Percentiles rank a stretch among this genome's conserved stretches.
phyloP scores from a whole-genome alignment of 2,888 invertebrate genomes.

The Hirtodrosophila alboralis region DNA sequence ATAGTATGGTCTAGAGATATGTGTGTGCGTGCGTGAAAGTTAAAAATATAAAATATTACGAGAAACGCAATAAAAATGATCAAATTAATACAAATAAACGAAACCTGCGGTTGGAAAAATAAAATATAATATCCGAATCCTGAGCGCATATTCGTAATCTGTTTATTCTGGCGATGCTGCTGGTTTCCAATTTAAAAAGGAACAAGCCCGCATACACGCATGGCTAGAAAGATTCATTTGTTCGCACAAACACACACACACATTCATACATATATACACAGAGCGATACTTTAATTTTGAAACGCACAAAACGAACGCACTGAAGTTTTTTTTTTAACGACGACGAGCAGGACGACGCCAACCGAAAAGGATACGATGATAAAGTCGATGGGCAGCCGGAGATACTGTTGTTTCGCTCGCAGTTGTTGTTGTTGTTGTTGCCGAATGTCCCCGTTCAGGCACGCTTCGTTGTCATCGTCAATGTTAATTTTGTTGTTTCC shows the following conservation, averaged over 20 bases:
- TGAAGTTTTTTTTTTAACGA: slow-evolving; percentile 49
- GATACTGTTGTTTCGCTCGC: slow-evolving; percentile 63
- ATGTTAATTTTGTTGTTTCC: slow-evolving; percentile 78
- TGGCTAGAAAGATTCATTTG: slow-evolving; percentile 53
- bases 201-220: slow-evolving; percentile 27
- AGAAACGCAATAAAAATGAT: slow-evolving; percentile 9
- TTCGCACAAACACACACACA: slow-evolving; percentile 19
- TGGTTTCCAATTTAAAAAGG: slow-evolving; percentile 25
- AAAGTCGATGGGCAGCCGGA: slow-evolving; percentile 76
- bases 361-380: slow-evolving; percentile 68
- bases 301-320: slow-evolving; percentile 65
- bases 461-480: slow-evolving; percentile 66
- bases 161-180: slow-evolving; percentile 36
- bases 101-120: background rate
- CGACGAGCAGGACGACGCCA: slow-evolving; percentile 28
- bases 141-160: background rate
- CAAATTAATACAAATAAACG: background rate
- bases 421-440: slow-evolving; percentile 18
- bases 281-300: slow-evolving; percentile 60
- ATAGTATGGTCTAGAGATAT: slow-evolving; percentile 8
- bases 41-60: slow-evolving; percentile 24
- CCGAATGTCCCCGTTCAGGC: slow-evolving; percentile 39
- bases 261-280: slow-evolving; percentile 22
- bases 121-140: background rate
- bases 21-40: slow-evolving; percentile 19